Conservation (phyloP, 2,113 vertebrate species). For the Platycercus adscitus region DNA sequence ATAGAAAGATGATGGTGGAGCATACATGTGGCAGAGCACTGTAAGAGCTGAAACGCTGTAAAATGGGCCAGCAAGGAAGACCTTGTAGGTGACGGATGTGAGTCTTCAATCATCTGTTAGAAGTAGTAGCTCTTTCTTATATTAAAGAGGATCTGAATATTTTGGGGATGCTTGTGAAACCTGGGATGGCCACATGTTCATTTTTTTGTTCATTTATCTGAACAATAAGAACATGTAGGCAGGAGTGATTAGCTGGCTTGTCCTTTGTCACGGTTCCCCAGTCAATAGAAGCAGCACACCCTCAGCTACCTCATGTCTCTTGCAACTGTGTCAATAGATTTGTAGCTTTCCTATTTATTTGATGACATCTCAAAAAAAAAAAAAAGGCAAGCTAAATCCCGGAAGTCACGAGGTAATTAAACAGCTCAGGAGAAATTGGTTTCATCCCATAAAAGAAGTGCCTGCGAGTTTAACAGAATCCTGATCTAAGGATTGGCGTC, state of each 20-base stretch:
- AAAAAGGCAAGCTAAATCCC: background rate
- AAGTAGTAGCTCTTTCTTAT: background rate
- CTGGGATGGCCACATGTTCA: background rate
- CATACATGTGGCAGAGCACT: rapidly evolving
- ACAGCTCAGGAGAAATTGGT: background rate
- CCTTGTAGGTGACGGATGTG: background rate
- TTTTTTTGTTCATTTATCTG: background rate
- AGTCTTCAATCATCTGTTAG: background rate
- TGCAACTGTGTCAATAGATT: background rate
- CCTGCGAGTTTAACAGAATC: background rate
- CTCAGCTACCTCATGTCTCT: background rate
- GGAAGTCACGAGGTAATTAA: background rate
- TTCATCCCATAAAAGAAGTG: background rate
- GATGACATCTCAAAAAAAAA: background rate
- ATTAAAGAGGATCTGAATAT: background rate
- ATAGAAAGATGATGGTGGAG: background rate
- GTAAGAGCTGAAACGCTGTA: background rate
- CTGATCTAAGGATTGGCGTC: background rate
- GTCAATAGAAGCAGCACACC: background rate
- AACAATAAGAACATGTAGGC: background rate
- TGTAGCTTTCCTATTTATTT: background rate
- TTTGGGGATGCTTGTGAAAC: background rate
- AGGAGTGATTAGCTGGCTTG: background rate
- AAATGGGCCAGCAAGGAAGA: background rate
- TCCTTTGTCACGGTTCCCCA: background rate